Evolutionary conservation across 2,797 vertebrate genomes (phyloP).

Genomic region (Microctenopoma lineatum): DNA sequence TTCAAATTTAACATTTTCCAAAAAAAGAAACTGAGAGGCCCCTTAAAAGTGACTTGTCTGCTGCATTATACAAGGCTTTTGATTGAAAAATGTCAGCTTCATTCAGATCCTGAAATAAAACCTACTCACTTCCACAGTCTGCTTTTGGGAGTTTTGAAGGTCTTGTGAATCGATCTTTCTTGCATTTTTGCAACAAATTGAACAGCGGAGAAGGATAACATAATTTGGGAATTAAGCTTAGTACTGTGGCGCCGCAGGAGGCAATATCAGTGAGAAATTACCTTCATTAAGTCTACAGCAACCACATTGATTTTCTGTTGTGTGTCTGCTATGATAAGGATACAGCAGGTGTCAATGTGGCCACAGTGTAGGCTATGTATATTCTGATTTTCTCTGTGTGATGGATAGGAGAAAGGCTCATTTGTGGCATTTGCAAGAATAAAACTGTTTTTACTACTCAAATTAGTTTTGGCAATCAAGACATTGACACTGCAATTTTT

Average conservation of each 20-base stretch:
- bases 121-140: constrained; percentile 22
- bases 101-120: constrained; percentile 35
- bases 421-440: constrained; percentile 11
- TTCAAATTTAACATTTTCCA: constrained; percentile 21
- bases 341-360: constrained; percentile 47
- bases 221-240: constrained; percentile 26
- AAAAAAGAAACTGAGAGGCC: background rate
- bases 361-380: constrained; percentile 37
- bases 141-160: constrained; percentile 45
- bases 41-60: constrained; percentile 4
- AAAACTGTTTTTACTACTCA: constrained; percentile 7
- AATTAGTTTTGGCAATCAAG: constrained; percentile 31
- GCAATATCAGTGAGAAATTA: constrained; percentile 49
- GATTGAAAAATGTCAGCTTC: constrained; percentile 22
- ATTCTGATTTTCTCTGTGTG: constrained; percentile 31
- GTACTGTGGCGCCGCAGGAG: constrained; percentile 26
- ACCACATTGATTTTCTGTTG: constrained; percentile 68
- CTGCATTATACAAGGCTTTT: constrained; percentile 34
- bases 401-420: constrained; percentile 41
- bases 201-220: constrained; percentile 30
- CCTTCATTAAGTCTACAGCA: constrained; percentile 70
- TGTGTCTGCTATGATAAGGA: constrained; percentile 61
- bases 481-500: background rate
- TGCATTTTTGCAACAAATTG: constrained; percentile 36
- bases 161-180: constrained; percentile 29